Base-by-base conservation (phyloP, 2,888 invertebrate species). In the Neocrepidodera transversa region DNA sequence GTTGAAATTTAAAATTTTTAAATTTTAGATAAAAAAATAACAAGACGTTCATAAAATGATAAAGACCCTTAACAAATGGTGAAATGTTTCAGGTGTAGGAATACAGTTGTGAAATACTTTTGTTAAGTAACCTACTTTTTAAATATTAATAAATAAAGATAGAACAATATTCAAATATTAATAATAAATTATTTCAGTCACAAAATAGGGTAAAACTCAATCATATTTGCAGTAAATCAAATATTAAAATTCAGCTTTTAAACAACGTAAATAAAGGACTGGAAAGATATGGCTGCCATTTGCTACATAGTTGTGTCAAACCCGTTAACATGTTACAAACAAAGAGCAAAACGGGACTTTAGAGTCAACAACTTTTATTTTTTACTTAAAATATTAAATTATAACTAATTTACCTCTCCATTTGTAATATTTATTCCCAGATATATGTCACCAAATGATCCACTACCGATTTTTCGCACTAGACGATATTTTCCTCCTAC, bases 401-500 rank as follows among this genome's bases (percentile, higher is more conserved):
- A 43, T 47, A 35, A n/a, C 38, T 18, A 13, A 28, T 80, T 86
- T 84, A 91, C 91, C 88, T 93, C 94, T 81, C 93, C 93, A 85
- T 91, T 93, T 79, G 88, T 86, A 79, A 91, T 87, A 84, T 93
- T 92, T 84, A 93, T 91, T 70, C 93, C 97, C 81, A 98, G 85
- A 84, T 95, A 98, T 81, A 99, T 98, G 84, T 98, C 98, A 78
- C 99, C 99, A 81, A 99, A 99, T 69, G 98, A 98, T 72, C 99
- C 99, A 82, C 96, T 96, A 76, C 98, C 96, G 81, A 98, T 95
- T 88, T 96, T 97, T 74, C 96, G 88, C 79, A 96, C 90, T 78
- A 97, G 86, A 81, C 95, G 90, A 85, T 95, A 97, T 84, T 92
- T 95, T 76, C 92, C 92, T 80, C 92, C 93, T 80, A 95, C 90